A percentile compares a stretch with the other conserved stretches of the same genome.
Evolutionary conservation across 1,140 invertebrate genomes (phyloP).

Genomic region (Leptoteleia sp.): DNA sequence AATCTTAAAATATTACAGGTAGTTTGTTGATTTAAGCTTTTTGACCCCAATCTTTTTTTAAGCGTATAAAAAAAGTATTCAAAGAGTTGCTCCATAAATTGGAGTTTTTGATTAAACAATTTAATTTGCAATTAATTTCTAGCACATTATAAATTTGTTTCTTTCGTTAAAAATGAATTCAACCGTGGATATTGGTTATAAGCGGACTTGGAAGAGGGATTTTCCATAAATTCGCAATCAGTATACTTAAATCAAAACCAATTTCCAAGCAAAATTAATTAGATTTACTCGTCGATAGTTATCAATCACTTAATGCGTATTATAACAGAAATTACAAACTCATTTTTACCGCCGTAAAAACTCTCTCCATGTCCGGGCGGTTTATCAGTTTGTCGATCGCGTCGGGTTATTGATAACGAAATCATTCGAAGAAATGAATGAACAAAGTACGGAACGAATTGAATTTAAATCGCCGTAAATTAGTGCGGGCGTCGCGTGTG

Average conservation of each 20-base stretch:
- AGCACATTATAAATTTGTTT: too few species aligned
- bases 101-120: too few species aligned
- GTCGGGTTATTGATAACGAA: conserved; percentile 25
- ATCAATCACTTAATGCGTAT: conserved; percentile 27
- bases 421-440: conserved; percentile 33
- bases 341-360: conserved; percentile 10
- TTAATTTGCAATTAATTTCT: too few species aligned
- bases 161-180: too few species aligned
- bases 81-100: too few species aligned
- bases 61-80: too few species aligned
- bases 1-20: too few species aligned
- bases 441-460: conserved; percentile 29
- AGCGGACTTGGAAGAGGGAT: too few species aligned
- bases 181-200: too few species aligned
- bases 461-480: conserved; percentile 47
- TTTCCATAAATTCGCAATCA: conserved; percentile 25
- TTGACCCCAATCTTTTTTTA: too few species aligned
- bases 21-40: too few species aligned
- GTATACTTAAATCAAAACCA: conserved; percentile 21
- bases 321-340: conserved; percentile 20
- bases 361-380: conserved; percentile 3
- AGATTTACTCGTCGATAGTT: conserved; percentile 22
- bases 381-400: conserved; percentile 20
- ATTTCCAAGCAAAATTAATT: conserved; percentile 33
- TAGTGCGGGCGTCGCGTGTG: conserved; percentile 10